Percentiles rank a stretch among this genome's conserved stretches.
These are phyloP conservation scores for Sarcophaga subvicina DNA, from an alignment of 2,888 invertebrate genomes.

Conservation along the genomic window DNA sequence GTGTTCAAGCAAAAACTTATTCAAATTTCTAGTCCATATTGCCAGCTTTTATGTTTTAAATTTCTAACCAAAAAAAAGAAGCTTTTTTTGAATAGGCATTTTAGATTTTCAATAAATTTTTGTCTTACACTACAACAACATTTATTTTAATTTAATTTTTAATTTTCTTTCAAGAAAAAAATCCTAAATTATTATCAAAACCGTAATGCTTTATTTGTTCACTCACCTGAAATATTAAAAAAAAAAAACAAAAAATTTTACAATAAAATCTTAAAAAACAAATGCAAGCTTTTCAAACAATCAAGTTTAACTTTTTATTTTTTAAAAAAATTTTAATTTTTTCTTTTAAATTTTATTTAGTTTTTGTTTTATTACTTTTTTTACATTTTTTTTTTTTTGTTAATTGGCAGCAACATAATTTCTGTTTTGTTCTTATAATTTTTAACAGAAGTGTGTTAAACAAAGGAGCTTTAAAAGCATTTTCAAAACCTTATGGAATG, in stretches of 20 bases:
- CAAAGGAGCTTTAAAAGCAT: not conserved
- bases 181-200: slow-evolving; percentile 11
- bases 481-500: not conserved
- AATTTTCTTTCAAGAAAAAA: slow-evolving; percentile 34
- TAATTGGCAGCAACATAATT: slow-evolving; percentile 52
- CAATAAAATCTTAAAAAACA: slow-evolving; percentile 32
- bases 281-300: slow-evolving; percentile 68
- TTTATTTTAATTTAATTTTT: slow-evolving; percentile 38
- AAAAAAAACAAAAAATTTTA: slow-evolving; percentile 46
- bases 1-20: slow-evolving; percentile 61
- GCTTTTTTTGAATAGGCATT: slow-evolving; percentile 39
- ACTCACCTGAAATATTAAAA: slow-evolving; percentile 59
- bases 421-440: slow-evolving; percentile 22
- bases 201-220: slow-evolving; percentile 72
- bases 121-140: slow-evolving; percentile 46
- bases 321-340: slow-evolving; percentile 24
- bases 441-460: slow-evolving; percentile 31
- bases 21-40: slow-evolving; percentile 2
- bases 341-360: slow-evolving; percentile 44
- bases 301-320: slow-evolving; percentile 56
- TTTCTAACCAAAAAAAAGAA: slow-evolving; percentile 37
- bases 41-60: slow-evolving; percentile 9
- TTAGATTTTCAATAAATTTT: slow-evolving; percentile 48
- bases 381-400: slow-evolving; percentile 25
- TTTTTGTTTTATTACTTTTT: slow-evolving; percentile 4